A percentile compares a stretch with the other conserved stretches of the same genome.
Evolutionary conservation across 2,797 vertebrate genomes (phyloP).

Genomic region (Buceros bicornis): DNA sequence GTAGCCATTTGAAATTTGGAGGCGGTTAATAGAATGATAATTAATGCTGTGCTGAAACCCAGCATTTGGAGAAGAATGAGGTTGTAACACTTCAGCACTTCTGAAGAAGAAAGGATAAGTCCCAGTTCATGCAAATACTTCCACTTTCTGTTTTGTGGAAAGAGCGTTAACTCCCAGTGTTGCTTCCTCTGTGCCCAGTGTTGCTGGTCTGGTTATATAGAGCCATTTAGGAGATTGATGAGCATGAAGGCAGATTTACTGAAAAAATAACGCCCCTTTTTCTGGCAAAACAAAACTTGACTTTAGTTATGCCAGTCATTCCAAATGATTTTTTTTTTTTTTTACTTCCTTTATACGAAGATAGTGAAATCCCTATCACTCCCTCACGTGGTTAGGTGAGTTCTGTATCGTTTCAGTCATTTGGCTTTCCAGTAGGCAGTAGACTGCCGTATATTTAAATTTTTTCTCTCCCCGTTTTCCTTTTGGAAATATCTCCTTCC

Average conservation of each 20-base stretch:
- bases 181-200: background rate
- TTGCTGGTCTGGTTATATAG: background rate
- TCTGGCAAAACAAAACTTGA: background rate
- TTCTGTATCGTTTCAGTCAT: background rate
- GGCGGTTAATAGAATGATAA: background rate
- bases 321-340: background rate
- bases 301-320: background rate
- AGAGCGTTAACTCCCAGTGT: rapidly evolving
- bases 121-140: background rate
- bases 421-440: background rate
- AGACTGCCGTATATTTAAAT: background rate
- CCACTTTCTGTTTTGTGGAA: background rate
- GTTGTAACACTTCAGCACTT: background rate
- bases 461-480: background rate
- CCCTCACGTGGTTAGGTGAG: background rate
- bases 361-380: background rate
- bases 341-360: background rate
- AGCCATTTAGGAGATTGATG: background rate
- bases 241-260: background rate
- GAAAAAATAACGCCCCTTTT: background rate
- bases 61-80: background rate
- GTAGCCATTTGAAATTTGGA: background rate
- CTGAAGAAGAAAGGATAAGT: background rate
- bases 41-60: background rate
- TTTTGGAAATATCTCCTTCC: background rate